Conservation (phyloP, 2,888 invertebrate genomes). For the Petrolisthes manimaculis region DNA sequence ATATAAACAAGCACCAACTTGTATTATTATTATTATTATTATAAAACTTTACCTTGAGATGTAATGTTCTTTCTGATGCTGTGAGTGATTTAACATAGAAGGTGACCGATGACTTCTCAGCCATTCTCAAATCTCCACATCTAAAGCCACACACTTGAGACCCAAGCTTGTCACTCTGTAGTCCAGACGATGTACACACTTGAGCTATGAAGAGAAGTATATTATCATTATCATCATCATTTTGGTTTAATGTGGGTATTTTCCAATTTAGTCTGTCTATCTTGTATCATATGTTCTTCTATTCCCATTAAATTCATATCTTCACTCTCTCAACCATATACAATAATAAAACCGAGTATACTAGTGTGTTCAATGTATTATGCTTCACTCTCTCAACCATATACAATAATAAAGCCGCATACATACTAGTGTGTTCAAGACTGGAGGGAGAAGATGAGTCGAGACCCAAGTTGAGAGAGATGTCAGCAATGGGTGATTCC, state of each 20-base stretch:
- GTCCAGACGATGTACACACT: conserved; percentile 55
- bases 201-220: conserved; percentile 38
- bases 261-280: neutral
- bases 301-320: no score
- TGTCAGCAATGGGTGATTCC: conserved; percentile 32
- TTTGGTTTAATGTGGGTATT: no score
- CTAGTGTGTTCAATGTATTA: no score
- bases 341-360: neutral
- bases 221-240: neutral
- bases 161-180: conserved; percentile 50
- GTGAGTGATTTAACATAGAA: conserved; percentile 60
- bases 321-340: neutral
- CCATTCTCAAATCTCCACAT: conserved; percentile 28
- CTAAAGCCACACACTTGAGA: conserved; percentile 36
- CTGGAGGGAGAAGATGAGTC: conserved; percentile 41
- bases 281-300: no score
- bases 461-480: conserved; percentile 44
- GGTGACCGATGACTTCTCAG: conserved; percentile 11
- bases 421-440: conserved; percentile 58
- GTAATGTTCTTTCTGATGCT: conserved; percentile 47
- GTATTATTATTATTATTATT: no score
- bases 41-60: conserved; percentile 37
- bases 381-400: neutral
- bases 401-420: neutral
- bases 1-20: neutral